Evolutionary conservation across 2,113 vertebrate genomes (phyloP).

Genomic region (Puntigrus tetrazona): DNA sequence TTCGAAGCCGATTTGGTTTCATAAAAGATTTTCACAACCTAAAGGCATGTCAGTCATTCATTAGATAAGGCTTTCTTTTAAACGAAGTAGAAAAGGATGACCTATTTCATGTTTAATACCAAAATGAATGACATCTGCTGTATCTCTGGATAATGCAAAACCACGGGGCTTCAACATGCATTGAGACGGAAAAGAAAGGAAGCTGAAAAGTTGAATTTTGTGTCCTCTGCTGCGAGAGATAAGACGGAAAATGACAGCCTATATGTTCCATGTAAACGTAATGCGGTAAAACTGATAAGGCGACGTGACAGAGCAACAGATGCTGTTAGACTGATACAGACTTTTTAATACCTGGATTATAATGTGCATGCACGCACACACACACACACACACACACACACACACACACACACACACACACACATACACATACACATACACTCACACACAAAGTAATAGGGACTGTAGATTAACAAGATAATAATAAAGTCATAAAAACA

Average conservation of each 20-base stretch:
- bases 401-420: slow-evolving; percentile 43
- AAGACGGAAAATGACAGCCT: slow-evolving; percentile 54
- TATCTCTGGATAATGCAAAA: slow-evolving; percentile 42
- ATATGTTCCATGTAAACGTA: slow-evolving; percentile 53
- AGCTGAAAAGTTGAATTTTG: slow-evolving; percentile 41
- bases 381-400: slow-evolving; percentile 34
- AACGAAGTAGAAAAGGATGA: slow-evolving; percentile 35
- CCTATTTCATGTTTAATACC: slow-evolving; percentile 45
- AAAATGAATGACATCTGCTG: slow-evolving; percentile 41
- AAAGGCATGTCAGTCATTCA: slow-evolving; percentile 32
- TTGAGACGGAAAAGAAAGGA: slow-evolving; percentile 31
- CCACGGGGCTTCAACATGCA: slow-evolving; percentile 45
- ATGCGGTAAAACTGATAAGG: slow-evolving; percentile 53
- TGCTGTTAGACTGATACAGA: slow-evolving; percentile 51
- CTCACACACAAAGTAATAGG: background rate
- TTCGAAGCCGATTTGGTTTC: background rate
- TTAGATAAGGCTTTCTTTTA: slow-evolving; percentile 35
- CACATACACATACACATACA: slow-evolving; percentile 8
- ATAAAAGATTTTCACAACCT: slow-evolving; percentile 25
- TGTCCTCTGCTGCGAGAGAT: slow-evolving; percentile 54
- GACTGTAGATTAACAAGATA: slow-evolving; percentile 15
- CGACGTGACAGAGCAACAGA: slow-evolving; percentile 55
- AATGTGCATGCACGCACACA: slow-evolving; percentile 10
- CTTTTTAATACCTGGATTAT: slow-evolving; percentile 51
- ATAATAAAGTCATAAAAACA: slow-evolving; percentile 25